Evolutionary conservation across 2,113 vertebrate species (phyloP).

Genomic region (Chitala chitala): DNA sequence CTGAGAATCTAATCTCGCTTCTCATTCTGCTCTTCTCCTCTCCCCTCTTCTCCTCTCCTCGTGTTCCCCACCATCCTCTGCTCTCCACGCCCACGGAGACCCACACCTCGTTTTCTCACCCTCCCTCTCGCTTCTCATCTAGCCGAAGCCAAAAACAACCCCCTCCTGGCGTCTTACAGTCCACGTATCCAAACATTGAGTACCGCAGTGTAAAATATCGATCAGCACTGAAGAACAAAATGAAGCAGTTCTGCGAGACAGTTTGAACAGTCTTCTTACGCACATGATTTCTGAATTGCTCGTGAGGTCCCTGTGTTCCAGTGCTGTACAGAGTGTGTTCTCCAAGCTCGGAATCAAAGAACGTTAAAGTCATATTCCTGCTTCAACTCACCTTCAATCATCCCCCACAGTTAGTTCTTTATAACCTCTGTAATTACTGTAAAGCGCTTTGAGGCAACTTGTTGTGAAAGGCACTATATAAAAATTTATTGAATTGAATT

Average conservation of each 20-base stretch:
- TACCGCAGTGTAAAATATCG: not conserved
- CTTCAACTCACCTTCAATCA: too few species aligned
- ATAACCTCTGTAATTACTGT: too few species aligned
- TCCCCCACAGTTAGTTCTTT: too few species aligned
- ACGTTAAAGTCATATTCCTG: too few species aligned
- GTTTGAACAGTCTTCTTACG: not conserved
- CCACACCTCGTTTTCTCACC: conserved; percentile 7
- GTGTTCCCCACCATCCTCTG: not conserved
- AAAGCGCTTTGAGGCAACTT: too few species aligned
- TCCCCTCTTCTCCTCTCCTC: not conserved
- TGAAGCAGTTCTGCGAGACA: not conserved
- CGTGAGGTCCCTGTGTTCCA: too few species aligned
- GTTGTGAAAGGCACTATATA: too few species aligned
- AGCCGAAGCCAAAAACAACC: not conserved
- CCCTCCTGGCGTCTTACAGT: not conserved
- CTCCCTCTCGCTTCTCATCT: not conserved
- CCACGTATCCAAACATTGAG: not conserved
- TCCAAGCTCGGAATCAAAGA: too few species aligned
- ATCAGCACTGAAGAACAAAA: not conserved
- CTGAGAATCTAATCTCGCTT: conserved; percentile 38
- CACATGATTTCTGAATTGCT: not conserved
- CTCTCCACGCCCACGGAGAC: conserved; percentile 6
- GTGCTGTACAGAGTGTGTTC: too few species aligned
- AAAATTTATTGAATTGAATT: too few species aligned
- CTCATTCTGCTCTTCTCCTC: conserved; percentile 23